Evolutionary conservation across 2,888 invertebrate genomes (phyloP).

Genomic region (Asteroscopus sphinx): DNA sequence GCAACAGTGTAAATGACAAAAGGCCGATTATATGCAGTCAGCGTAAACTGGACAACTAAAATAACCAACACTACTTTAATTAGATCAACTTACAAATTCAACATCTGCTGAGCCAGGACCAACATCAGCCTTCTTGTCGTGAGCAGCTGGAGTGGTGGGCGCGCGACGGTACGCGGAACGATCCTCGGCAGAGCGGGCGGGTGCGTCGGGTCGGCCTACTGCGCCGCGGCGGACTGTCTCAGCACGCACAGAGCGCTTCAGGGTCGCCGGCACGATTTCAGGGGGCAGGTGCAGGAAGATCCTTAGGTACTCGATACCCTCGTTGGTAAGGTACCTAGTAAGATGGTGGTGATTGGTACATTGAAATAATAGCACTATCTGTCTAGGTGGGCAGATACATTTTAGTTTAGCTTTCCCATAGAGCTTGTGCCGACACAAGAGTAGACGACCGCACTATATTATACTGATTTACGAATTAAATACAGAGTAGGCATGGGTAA

Average conservation of each 20-base stretch:
- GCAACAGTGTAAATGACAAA: too few relatives aligned
- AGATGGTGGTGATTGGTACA: neutral
- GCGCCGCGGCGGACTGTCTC: constrained; percentile 95
- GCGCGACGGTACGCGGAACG: constrained; percentile 95
- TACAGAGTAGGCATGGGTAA: too few relatives aligned
- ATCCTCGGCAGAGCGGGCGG: constrained; percentile 95
- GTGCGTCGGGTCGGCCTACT: constrained; percentile 91
- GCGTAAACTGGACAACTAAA: too few relatives aligned
- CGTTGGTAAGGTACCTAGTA: constrained; percentile 97
- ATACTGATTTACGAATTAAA: too few relatives aligned
- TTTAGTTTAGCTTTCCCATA: too few relatives aligned
- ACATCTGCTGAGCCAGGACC: constrained; percentile 98
- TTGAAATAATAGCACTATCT: too few relatives aligned
- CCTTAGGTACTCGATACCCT: constrained; percentile 98
- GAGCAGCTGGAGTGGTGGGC: constrained; percentile 90
- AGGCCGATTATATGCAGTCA: too few relatives aligned
- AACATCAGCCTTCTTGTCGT: constrained; percentile 99
- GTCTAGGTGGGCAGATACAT: too few relatives aligned
- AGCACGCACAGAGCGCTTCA: constrained; percentile 96
- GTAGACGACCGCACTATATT: too few relatives aligned
- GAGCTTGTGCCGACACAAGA: too few relatives aligned
- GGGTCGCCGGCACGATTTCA: constrained; percentile 99
- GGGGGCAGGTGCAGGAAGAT: constrained; percentile 98
- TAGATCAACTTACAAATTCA: constrained; percentile 92
- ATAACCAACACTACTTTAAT: too few relatives aligned